Base-by-base conservation (phyloP, 2,113 vertebrate genomes). In the Phylloscopus whistleri region DNA sequence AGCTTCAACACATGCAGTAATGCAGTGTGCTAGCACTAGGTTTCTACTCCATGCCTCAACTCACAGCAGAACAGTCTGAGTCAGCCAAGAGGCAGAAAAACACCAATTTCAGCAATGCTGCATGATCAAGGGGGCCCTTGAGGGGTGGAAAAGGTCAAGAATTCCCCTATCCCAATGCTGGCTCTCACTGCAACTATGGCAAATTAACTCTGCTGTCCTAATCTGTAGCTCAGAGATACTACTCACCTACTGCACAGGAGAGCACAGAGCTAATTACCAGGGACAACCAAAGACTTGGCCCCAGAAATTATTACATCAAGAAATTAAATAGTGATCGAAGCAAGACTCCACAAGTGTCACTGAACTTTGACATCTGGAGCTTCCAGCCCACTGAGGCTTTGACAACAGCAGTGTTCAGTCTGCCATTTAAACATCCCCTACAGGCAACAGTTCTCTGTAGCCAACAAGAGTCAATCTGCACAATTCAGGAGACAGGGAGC, bases 11-110 rank as follows among this genome's bases (percentile, higher is more conserved):
- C 16, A 15, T 35, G 44, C 56, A 90, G 58, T 33, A 83, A 55
- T 48, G 58, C 63, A 68, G 52, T 1, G 1, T 67, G 73, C 41
- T 81, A 90, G 64, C 79, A 83, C 84, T 70, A 63, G 39, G 53
- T 93, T 92, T 90, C 79, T 67, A 81, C 23, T 81, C 69, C 62
- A 74, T 82, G 72, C 26, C 35, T 90, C 69, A 41, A 69, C 67
- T 89, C 58, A 88, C 60, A 70, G 89, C 17, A 88, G 63, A 94
- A 83, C 2, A 3, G 83, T 41, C 82, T 55, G 88, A 95, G 90
- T 94, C 94, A 94, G 89, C 93, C 93, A 97, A 95, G 77, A 86
- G 80, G 87, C 94, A 95, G 80, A 92, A 95, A 96, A 95, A 84
- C 91, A 89, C 84, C 69, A 69, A 80, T 93, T 96, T 78, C 80